A percentile compares a stretch with the other conserved stretches of the same genome.
phyloP scores from a whole-genome alignment of 2,888 invertebrate genomes.

The Odontothrips loti region DNA sequence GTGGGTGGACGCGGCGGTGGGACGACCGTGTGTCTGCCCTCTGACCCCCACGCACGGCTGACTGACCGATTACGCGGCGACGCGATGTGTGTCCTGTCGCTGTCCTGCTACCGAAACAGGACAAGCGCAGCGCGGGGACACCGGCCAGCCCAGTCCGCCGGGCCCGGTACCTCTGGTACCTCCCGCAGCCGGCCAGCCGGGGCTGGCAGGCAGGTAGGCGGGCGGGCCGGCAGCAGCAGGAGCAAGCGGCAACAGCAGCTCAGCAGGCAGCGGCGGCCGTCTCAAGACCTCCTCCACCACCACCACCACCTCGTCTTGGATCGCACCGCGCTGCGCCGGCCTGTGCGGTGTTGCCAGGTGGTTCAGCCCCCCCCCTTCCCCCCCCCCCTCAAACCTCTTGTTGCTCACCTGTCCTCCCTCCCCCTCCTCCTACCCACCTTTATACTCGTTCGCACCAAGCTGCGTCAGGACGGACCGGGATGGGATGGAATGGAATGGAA shows the following conservation, averaged over 20 bases:
- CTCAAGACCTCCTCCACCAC: constrained; percentile 11
- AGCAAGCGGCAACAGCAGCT: not conserved
- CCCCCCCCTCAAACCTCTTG: not conserved
- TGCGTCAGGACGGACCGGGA: not conserved
- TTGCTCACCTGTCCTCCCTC: constrained; percentile 12
- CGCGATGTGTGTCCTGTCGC: no score
- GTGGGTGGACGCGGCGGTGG: no score
- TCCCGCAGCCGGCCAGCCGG: not conserved
- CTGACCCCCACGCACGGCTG: no score
- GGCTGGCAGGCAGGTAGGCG: constrained; percentile 13
- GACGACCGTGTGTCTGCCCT: no score
- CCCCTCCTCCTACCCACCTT: not conserved
- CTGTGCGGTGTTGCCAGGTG: constrained; percentile 4
- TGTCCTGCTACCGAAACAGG: not conserved
- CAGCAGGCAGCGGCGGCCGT: not conserved
- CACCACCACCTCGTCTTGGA: not conserved
- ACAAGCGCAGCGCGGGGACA: no score
- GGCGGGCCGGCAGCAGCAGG: not conserved
- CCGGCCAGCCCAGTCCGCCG: not conserved
- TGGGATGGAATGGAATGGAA: not conserved
- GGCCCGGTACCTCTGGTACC: not conserved
- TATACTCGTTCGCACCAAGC: not conserved
- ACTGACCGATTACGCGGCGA: no score
- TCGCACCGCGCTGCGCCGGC: not conserved
- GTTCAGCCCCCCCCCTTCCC: not conserved